Evolutionary conservation across 2,797 vertebrate species (phyloP).

Genomic region (Platyrinchus mystaceus): DNA sequence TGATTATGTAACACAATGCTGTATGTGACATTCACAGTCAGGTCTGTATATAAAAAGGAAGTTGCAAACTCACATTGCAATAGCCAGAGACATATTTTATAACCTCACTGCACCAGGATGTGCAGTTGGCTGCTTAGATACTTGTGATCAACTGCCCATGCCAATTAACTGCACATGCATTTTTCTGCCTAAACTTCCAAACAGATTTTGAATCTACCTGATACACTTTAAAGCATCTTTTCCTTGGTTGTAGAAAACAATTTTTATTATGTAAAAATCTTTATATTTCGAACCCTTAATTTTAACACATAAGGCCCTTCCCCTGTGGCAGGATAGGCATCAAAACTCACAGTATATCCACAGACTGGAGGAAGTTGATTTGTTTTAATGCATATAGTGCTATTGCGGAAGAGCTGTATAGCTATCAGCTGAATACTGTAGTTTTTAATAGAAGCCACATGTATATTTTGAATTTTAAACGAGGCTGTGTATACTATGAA

Average conservation of each 20-base stretch:
- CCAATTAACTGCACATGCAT: neutral
- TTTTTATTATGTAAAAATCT: neutral
- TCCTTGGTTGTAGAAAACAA: neutral
- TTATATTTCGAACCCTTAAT: neutral
- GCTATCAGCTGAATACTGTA: neutral
- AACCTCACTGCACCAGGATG: fast-evolving
- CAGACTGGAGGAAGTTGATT: neutral
- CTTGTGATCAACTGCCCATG: neutral
- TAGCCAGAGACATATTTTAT: neutral
- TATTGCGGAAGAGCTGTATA: fast-evolving
- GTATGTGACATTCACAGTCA: neutral
- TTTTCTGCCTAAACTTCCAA: neutral
- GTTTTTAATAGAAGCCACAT: neutral
- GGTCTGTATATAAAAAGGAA: neutral
- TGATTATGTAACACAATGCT: neutral
- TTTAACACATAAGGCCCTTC: neutral
- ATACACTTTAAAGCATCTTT: neutral
- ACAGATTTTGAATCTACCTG: neutral
- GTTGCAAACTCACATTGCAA: neutral
- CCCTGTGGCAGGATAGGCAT: neutral
- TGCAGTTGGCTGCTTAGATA: neutral
- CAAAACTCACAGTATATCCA: neutral
- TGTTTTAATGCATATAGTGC: neutral
- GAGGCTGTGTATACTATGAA: neutral
- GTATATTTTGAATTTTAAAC: neutral